phyloP scores from a whole-genome alignment of 2,888 invertebrate genomes.

The Pilophorus perplexus region DNA sequence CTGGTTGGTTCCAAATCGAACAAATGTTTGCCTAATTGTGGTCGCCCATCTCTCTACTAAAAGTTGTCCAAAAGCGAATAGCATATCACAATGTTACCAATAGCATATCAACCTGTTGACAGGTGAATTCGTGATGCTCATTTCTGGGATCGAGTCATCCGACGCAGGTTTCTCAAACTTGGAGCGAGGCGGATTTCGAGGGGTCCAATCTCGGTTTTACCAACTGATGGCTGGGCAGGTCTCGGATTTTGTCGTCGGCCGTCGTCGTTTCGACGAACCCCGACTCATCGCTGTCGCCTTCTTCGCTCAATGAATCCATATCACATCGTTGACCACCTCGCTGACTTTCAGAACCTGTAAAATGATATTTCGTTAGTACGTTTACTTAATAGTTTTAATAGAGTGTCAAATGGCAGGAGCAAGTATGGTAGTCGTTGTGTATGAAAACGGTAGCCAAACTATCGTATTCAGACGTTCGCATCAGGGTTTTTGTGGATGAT shows the following conservation, averaged over 20 bases:
- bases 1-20: no score
- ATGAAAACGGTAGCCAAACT: background rate
- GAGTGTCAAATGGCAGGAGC: no score
- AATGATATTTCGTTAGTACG: conserved; percentile 51
- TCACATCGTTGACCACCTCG: conserved; percentile 51
- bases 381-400: no score
- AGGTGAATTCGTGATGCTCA: no score
- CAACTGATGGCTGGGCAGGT: conserved; percentile 49
- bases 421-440: no score
- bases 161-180: conserved; percentile 42
- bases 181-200: conserved; percentile 44
- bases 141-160: no score
- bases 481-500: no score
- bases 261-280: conserved; percentile 71
- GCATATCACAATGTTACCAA: no score
- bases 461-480: background rate
- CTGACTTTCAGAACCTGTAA: conserved; percentile 51
- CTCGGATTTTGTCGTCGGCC: conserved; percentile 49
- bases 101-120: no score
- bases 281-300: conserved; percentile 83
- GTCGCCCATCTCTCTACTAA: no score
- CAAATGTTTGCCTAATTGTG: no score
- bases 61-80: no score
- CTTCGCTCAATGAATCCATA: conserved; percentile 52
- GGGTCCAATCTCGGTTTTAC: conserved; percentile 49